These are phyloP conservation scores for Elmis aenea DNA, from an alignment of 2,888 invertebrate genomes.

Conservation along the genomic window DNA sequence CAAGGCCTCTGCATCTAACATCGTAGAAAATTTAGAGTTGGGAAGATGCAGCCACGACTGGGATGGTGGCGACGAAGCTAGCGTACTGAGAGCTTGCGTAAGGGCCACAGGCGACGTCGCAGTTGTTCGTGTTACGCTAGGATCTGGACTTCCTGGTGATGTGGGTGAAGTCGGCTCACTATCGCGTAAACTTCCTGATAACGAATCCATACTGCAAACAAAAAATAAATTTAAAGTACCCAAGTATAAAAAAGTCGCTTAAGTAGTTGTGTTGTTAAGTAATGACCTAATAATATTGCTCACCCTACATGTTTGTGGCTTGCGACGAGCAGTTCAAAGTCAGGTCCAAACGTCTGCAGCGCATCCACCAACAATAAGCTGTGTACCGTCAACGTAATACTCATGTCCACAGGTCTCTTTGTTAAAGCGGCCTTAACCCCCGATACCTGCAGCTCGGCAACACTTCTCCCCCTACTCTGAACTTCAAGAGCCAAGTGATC, in stretches of 20 bases:
- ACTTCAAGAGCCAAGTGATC: conserved; percentile 84
- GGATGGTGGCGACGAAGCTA: conserved; percentile 38
- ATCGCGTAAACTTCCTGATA: conserved; percentile 86
- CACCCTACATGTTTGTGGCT: conserved; percentile 92
- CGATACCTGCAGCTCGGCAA: conserved; percentile 89
- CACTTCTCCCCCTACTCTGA: conserved; percentile 80
- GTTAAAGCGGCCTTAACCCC: conserved; percentile 76
- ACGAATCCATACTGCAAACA: conserved; percentile 85
- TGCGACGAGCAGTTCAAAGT: conserved; percentile 90
- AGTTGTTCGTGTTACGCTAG: conserved; percentile 33
- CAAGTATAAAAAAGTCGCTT: neutral
- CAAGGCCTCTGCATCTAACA: conserved; percentile 61
- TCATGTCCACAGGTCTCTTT: conserved; percentile 68
- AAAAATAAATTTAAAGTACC: no score
- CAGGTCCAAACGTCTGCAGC: conserved; percentile 89
- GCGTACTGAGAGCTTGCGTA: conserved; percentile 51
- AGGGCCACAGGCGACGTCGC: conserved; percentile 53
- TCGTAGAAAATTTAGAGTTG: conserved; percentile 22
- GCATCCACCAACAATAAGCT: conserved; percentile 91
- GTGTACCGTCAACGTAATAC: conserved; percentile 82
- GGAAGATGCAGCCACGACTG: conserved; percentile 21
- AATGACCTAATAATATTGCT: conserved; percentile 23
- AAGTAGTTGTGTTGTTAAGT: neutral
- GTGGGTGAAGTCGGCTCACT: conserved; percentile 88
- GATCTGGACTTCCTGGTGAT: conserved; percentile 73